Conservation (phyloP, 2,888 invertebrate species). For the Pristionchus maxplancki region DNA sequence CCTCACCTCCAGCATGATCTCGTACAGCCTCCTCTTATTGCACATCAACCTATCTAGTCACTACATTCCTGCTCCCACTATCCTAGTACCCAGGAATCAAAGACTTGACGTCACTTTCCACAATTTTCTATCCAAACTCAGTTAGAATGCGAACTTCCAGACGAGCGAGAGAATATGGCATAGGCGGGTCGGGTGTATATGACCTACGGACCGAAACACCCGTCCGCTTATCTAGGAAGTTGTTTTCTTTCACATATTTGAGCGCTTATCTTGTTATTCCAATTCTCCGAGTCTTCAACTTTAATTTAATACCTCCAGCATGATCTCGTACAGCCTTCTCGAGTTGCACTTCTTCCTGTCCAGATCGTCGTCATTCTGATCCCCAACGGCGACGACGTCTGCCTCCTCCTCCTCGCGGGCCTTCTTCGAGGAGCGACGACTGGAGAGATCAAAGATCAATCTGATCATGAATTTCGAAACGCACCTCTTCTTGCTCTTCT, state of each 20-base stretch:
- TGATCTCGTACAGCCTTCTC: conserved; percentile 38
- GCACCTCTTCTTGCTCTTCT: not conserved
- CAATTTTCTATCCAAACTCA: no score
- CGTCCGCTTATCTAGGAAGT: no score
- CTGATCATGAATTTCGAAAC: not conserved
- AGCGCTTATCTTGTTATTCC: no score
- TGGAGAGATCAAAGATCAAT: not conserved
- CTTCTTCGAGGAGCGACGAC: not conserved
- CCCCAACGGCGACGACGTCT: not conserved
- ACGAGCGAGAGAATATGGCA: no score
- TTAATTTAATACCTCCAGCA: not conserved
- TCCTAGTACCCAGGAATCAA: no score
- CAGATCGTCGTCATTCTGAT: not conserved
- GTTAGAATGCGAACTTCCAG: no score
- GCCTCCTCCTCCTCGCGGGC: not conserved
- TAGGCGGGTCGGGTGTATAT: no score
- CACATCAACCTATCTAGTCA: not conserved
- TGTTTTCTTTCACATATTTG: no score
- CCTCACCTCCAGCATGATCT: not conserved
- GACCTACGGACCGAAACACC: no score
- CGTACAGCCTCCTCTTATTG: not conserved
- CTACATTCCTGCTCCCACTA: no score
- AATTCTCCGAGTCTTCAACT: no score
- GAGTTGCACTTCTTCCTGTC: conserved; percentile 46
- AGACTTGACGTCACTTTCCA: no score